Evolutionary conservation across 2,113 vertebrate species (phyloP), one percentile per base, ranked within the genome.

Genomic region (Pseudorasbora parva): DNA sequence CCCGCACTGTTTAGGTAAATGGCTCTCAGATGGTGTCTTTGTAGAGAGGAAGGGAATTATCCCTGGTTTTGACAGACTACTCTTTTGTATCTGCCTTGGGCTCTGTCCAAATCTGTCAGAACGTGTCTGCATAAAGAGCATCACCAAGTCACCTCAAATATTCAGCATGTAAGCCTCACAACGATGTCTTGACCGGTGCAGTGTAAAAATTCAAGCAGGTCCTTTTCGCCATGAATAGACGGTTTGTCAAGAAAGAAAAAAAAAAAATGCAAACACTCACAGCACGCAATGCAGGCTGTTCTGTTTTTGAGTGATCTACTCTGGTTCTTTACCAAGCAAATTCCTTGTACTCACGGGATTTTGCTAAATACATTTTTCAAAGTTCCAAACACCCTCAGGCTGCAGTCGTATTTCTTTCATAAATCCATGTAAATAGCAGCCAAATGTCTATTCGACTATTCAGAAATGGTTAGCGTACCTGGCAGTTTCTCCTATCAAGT

Each of bases 11-110:
- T 96, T 92, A 91, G 89, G 90, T 92, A 97, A 97, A 97, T 97
- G 94, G 94, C 93, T 98, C 96, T 96, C 96, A 98, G 97, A 96
- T 98, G 97, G 92, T 90, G 78, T 74, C 87, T 92, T 93, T 92
- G 95, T 89, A 94, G 92, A 94, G 95, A 94, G 94, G 91, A 94
- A 93, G 91, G 92, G 94, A 96, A 97, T 96, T 97, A 95, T 96
- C 97, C 94, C 93, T 94, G 95, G 91, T 95, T 96, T 95, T 93
- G 95, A 96, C 96, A 96, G 95, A 96, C 95, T 95, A 92, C 94
- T 92, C 95, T 95, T 96, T 93, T 96, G 94, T 95, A 95, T 95
- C 94, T 93, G 86, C 91, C 82, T 94, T 96, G 96, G 96, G 94
- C 90, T 89, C 84, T 78, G 81, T 94, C 95, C 96, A 96, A 91